Percentiles rank a stretch among this genome's conserved stretches.
Conservation (phyloP, 64 coral and sea anemone species). For the Platygyra sinensis region DNA sequence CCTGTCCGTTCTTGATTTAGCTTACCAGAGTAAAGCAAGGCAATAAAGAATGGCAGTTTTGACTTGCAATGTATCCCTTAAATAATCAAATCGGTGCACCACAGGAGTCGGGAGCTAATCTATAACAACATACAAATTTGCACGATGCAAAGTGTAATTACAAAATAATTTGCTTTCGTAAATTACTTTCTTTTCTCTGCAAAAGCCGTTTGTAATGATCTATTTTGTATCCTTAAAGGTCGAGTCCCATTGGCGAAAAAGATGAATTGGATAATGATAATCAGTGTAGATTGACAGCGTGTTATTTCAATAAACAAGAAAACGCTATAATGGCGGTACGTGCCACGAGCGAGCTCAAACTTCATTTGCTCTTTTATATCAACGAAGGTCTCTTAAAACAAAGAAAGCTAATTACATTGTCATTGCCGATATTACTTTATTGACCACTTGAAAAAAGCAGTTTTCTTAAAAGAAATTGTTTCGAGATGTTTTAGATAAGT, state of each 20-base stretch:
- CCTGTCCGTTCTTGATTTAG: neutral
- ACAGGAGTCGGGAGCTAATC: neutral
- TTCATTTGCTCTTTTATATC: too few species aligned
- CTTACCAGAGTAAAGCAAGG: neutral
- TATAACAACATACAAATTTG: neutral
- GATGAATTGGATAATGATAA: too few species aligned
- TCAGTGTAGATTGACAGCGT: too few species aligned
- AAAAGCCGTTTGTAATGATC: neutral
- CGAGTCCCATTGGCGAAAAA: neutral
- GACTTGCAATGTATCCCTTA: neutral
- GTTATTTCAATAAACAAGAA: too few species aligned
- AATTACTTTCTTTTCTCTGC: neutral
- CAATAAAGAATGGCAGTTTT: neutral
- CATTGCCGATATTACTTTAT: too few species aligned
- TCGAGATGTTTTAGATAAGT: too few species aligned
- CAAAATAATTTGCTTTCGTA: neutral
- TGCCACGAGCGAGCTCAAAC: too few species aligned
- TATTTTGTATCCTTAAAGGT: neutral
- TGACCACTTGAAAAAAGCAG: too few species aligned
- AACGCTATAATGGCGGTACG: too few species aligned
- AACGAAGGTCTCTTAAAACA: too few species aligned
- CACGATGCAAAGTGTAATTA: neutral
- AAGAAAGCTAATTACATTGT: too few species aligned
- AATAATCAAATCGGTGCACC: neutral
- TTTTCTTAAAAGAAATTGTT: too few species aligned